Conservation (phyloP, 2,888 invertebrate species). For the Dicycla oo region DNA sequence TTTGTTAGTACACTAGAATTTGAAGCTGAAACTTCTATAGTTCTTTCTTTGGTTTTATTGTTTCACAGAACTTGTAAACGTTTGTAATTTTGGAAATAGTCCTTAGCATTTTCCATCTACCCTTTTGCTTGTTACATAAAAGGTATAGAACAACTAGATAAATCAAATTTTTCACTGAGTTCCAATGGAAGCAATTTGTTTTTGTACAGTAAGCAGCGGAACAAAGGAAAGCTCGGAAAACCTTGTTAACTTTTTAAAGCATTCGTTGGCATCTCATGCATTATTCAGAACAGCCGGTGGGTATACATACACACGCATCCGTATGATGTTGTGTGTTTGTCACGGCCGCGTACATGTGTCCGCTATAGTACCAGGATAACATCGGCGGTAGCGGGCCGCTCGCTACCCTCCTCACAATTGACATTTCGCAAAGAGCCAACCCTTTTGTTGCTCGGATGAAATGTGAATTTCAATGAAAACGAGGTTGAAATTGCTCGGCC, state of each 20-base stretch:
- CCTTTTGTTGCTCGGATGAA: constrained; percentile 86
- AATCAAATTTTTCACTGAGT: constrained; percentile 72
- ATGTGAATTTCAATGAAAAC: constrained; percentile 87
- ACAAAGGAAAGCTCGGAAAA: constrained; percentile 88
- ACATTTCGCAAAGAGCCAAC: constrained; percentile 85
- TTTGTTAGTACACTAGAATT: constrained; percentile 37
- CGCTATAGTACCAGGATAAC: constrained; percentile 75
- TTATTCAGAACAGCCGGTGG: constrained; percentile 83
- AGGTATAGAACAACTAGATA: constrained; percentile 47
- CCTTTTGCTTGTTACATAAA: constrained; percentile 23
- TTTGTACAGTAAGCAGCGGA: constrained; percentile 82
- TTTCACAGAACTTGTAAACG: constrained; percentile 8
- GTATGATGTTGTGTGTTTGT: constrained; percentile 74
- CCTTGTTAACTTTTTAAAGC: constrained; percentile 89
- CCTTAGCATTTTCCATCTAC: background rate
- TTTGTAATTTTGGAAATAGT: background rate
- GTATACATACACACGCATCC: constrained; percentile 67
- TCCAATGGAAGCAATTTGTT: constrained; percentile 83
- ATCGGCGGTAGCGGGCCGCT: constrained; percentile 66
- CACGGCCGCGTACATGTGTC: constrained; percentile 76
- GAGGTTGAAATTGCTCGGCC: constrained; percentile 85
- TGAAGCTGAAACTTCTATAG: constrained; percentile 19
- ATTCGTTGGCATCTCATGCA: constrained; percentile 85
- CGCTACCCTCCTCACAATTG: constrained; percentile 85
- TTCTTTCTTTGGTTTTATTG: constrained; percentile 7